Evolutionary conservation across 2,888 invertebrate genomes (phyloP), one percentile per base, ranked within the genome.

Genomic region (Blastobasis adustella): DNA sequence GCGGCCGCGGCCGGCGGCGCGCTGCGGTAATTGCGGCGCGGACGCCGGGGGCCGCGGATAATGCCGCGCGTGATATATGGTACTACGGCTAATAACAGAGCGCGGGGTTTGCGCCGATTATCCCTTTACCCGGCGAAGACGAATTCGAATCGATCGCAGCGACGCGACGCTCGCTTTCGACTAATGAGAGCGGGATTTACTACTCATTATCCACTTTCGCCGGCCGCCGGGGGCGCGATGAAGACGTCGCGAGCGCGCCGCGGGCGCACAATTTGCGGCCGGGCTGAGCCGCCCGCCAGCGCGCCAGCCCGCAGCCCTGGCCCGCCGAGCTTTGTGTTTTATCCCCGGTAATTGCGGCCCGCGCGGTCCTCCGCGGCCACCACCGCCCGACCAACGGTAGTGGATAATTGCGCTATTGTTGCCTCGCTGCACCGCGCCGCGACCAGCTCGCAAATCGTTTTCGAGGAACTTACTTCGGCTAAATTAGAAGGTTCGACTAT

Each of bases 171-270:
- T 79, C 73, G 78, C 73, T 76, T 80, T 74, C 75, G 69, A 76
- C 80, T 88, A 88, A 88, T 87, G 87, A 88, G 85, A 69, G 78
- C 76, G 64, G 81, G 79, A 79, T 87, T 83, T 77, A 79, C 80
- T 81, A 82, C 78, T 85, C 79, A 88, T 88, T 87, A 86, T 86
- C 87, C 84, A 86, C 83, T 86, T 85, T 83, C 75, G 78, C 72
- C 72, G 75, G 66, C 70, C 57, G 81, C 84, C 79, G 69, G 73
- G 61, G 79, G 84, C 80, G 76, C 75, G 75, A 82, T 83, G 84
- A 82, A 84, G 84, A 80, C 84, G 83, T 83, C 80, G 78, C 73
- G 50, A 56, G 52, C 49, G 58, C 57, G 68, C 82, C 80, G 73
- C 76, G 69, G 80, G 82, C 80, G 68, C 70, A 77, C 81, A 80